These are phyloP conservation scores for Danio rerio DNA, from an alignment of 2,113 vertebrate genomes.

Conservation along the genomic window DNA sequence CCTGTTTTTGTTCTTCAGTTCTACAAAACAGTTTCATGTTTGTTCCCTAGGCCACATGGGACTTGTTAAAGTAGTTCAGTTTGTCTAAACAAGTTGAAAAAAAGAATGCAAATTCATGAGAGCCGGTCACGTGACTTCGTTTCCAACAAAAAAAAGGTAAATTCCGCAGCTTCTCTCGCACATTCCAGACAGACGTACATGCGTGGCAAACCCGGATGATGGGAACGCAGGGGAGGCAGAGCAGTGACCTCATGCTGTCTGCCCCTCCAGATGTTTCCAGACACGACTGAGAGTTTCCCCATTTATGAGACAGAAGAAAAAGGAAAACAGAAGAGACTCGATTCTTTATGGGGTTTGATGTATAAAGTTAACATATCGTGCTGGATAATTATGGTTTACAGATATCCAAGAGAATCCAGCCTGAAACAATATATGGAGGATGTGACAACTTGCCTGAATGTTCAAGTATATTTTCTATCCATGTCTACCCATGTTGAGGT, in stretches of 20 bases:
- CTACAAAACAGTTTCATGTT: not conserved
- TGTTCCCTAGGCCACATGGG: not conserved
- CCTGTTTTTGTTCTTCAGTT: not conserved
- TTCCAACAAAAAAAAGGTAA: constrained; percentile 15
- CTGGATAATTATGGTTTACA: not conserved
- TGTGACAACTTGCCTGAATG: not conserved
- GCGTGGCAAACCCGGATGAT: constrained; percentile 35
- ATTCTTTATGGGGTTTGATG: constrained; percentile 21
- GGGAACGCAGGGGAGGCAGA: constrained; percentile 38
- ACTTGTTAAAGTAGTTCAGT: too few relatives aligned
- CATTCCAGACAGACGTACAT: constrained; percentile 41
- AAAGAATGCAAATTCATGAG: not conserved
- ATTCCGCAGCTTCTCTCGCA: not conserved
- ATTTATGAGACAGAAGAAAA: constrained; percentile 41
- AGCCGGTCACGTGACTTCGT: constrained; percentile 30
- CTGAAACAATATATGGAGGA: not conserved
- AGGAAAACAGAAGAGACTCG: constrained; percentile 27
- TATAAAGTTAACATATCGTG: not conserved
- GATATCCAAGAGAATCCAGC: not conserved
- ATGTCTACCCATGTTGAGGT: not conserved
- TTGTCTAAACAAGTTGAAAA: not conserved
- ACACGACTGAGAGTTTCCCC: constrained; percentile 55
- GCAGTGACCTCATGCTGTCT: constrained; percentile 58
- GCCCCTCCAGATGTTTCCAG: constrained; percentile 65
- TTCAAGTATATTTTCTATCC: not conserved